Conservation (phyloP, 1,140 invertebrate species). For the Hylyphantes graminicola region DNA sequence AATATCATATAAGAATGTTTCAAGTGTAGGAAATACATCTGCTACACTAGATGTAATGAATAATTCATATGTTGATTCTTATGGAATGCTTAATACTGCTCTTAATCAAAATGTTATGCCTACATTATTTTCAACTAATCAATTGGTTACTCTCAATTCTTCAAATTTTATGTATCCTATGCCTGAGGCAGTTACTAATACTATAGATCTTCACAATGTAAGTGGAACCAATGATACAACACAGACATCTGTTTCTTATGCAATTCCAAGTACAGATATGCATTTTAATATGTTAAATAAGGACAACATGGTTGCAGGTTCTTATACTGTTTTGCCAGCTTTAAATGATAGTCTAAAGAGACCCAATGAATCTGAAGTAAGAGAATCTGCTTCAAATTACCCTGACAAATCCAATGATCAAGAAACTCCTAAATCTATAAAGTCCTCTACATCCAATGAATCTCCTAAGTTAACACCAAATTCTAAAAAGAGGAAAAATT, state of each 20-base stretch:
- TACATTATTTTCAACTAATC: constrained; percentile 36
- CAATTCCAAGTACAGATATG: constrained; percentile 14
- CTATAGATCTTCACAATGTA: neutral
- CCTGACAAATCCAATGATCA: neutral
- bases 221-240: neutral
- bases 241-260: neutral
- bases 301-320: constrained; percentile 6
- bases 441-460: neutral
- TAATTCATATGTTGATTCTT: constrained; percentile 1
- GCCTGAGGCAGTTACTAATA: neutral
- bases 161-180: constrained; percentile 12
- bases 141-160: constrained; percentile 36
- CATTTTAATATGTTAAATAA: constrained; percentile 28
- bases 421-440: neutral
- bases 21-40: neutral
- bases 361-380: neutral
- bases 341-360: constrained; percentile 12
- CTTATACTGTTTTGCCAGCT: constrained; percentile 1
- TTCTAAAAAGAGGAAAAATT: constrained; percentile 37
- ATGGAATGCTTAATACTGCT: constrained; percentile 13
- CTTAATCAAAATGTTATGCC: constrained; percentile 47
- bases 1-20: neutral
- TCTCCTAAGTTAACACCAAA: constrained; percentile 5
- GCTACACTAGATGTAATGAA: constrained; percentile 4
- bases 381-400: neutral